Evolutionary conservation across 1,140 invertebrate genomes (phyloP), one percentile per base, ranked within the genome.

Genomic region (Idris sp.): DNA sequence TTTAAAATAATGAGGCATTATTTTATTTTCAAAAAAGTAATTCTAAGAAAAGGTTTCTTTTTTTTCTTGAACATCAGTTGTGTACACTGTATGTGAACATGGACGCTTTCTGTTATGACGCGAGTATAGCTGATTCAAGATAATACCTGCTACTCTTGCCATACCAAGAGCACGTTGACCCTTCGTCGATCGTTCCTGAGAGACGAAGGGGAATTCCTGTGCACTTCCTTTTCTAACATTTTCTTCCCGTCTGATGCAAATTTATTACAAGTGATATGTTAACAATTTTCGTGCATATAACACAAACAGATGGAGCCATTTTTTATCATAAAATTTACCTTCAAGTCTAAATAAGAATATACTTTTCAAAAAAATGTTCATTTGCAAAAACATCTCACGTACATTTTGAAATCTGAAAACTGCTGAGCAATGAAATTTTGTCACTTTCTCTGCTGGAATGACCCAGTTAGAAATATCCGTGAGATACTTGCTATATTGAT

Each of bases 61-160:
- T 40, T 16, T 16, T n/a, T n/a, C n/a, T n/a, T 40, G 7, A 2
- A 9, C 13, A 28, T 10, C 41, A 25, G 25, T 5, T 18, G 0
- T 2, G 13, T 16, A 36, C 15, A 18, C 33, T 19, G 43, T 58
- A 68, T 16, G 15, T 33, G 43, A 48, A 10, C 51, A 48, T 16
- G 26, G 51, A 49, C 44, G 26, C 26, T 71, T 46, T 69, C 61
- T 71, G 71, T 74, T 67, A 22, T 54, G 41, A 44, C 54, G 54
- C 56, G 43, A 53, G 40, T 59, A 59, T 65, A 75, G 73, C 56
- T 59, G 73, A 64, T 69, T 64, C 64, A 35, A 65, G 67, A 72
- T 76, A 76, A 76, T 72, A 76, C 61, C 74, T 76, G 67, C 68
- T 76, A 58, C 68, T 73, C 61, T 64, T 67, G 64, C 65, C 73